phyloP scores from a whole-genome alignment of 2,113 vertebrate species.

The Talpa occidentalis region DNA sequence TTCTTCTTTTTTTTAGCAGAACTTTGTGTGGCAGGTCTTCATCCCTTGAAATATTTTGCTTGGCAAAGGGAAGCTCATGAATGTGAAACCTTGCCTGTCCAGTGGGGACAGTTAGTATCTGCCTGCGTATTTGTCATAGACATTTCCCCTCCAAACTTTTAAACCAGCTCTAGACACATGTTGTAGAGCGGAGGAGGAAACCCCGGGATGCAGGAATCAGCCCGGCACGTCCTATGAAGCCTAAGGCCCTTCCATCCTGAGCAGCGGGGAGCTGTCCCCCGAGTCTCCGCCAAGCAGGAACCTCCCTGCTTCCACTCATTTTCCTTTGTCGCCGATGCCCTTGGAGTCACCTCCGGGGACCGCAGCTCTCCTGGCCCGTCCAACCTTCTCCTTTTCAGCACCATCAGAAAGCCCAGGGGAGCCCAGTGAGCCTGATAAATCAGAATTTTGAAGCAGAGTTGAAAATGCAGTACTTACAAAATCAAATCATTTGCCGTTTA shows the following conservation, averaged over 20 bases:
- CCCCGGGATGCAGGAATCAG: not conserved
- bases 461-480: not conserved
- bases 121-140: not conserved
- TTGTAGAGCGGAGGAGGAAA: not conserved
- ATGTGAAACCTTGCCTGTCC: not conserved
- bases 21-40: not conserved
- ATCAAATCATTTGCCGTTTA: not conserved
- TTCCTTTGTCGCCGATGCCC: not conserved
- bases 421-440: not conserved
- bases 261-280: not conserved
- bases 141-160: not conserved
- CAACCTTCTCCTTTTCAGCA: not conserved
- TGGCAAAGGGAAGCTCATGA: not conserved
- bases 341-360: not conserved
- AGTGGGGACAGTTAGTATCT: not conserved
- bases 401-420: not conserved
- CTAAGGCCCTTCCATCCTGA: not conserved
- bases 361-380: not conserved
- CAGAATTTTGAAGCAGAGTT: not conserved
- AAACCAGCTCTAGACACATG: not conserved
- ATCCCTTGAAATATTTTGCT: not conserved
- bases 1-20: not conserved
- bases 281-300: not conserved
- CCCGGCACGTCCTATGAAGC: not conserved
- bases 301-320: not conserved